phyloP scores from a whole-genome alignment of 2,113 vertebrate genomes.

The Colistium nudipinnis region DNA sequence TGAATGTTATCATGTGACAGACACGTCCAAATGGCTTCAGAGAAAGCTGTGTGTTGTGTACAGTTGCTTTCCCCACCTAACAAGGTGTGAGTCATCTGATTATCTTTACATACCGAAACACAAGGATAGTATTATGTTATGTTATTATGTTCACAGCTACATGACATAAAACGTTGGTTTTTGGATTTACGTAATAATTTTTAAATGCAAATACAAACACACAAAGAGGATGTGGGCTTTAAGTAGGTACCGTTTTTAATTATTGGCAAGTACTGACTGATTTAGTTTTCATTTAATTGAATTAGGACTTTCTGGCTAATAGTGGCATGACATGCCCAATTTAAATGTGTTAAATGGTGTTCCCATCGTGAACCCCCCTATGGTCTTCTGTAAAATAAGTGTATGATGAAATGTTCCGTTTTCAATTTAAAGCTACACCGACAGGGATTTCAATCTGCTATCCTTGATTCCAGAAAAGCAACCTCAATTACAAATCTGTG shows the following conservation, averaged over 20 bases:
- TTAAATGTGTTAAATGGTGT: constrained; percentile 44
- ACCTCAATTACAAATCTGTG: not conserved
- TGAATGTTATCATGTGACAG: constrained; percentile 28
- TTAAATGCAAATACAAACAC: not conserved
- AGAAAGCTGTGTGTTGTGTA: constrained; percentile 16
- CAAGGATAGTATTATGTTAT: constrained; percentile 41
- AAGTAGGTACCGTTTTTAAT: constrained; percentile 20
- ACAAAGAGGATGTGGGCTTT: not conserved
- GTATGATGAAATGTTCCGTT: not conserved
- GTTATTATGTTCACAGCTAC: constrained; percentile 45
- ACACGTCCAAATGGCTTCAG: constrained; percentile 13
- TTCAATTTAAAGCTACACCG: not conserved
- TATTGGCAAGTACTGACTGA: not conserved
- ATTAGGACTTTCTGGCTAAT: constrained; percentile 41
- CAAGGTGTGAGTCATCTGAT: constrained; percentile 45
- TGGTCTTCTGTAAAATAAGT: not conserved
- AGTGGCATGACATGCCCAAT: constrained; percentile 37
- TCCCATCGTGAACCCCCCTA: constrained; percentile 19
- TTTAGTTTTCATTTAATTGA: constrained; percentile 39
- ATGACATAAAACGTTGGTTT: constrained; percentile 4
- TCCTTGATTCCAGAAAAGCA: not conserved
- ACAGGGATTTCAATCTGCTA: no score
- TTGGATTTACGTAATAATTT: constrained; percentile 2
- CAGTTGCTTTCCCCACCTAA: constrained; percentile 6
- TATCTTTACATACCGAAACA: constrained; percentile 37